Evolutionary conservation across 2,113 vertebrate species (phyloP).

Genomic region (Verasper variegatus): DNA sequence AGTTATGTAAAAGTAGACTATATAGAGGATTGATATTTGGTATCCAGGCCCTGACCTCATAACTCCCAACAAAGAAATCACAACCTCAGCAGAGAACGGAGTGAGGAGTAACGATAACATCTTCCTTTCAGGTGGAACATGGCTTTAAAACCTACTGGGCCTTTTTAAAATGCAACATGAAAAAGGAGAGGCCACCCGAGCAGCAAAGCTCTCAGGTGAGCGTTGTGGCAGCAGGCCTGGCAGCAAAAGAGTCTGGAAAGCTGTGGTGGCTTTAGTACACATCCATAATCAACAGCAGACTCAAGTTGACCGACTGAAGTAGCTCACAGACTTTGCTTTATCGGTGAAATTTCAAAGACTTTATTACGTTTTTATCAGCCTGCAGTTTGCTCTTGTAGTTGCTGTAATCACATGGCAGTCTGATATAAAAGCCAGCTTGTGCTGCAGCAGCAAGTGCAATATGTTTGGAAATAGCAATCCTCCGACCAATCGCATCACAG

Average conservation of each 20-base stretch:
- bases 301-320: background rate
- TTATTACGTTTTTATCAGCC: slow-evolving; percentile 16
- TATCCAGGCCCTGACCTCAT: background rate
- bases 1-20: background rate
- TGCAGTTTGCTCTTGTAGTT: slow-evolving; percentile 17
- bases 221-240: background rate
- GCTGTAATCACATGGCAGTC: slow-evolving; percentile 2
- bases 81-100: background rate
- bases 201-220: slow-evolving; percentile 6
- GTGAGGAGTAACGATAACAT: background rate
- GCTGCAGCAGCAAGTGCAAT: slow-evolving; percentile 12
- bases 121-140: background rate
- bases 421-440: background rate
- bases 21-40: background rate
- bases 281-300: background rate
- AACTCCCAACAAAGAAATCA: background rate
- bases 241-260: background rate
- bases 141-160: slow-evolving; percentile 4
- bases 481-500: slow-evolving; percentile 8
- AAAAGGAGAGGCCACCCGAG: background rate
- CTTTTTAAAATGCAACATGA: background rate
- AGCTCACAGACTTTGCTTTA: background rate
- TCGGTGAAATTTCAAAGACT: background rate
- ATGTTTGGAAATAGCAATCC: slow-evolving; percentile 23
- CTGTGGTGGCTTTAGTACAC: background rate